Conservation (phyloP, 2,888 invertebrate genomes). For the Melinaea menophilus region DNA sequence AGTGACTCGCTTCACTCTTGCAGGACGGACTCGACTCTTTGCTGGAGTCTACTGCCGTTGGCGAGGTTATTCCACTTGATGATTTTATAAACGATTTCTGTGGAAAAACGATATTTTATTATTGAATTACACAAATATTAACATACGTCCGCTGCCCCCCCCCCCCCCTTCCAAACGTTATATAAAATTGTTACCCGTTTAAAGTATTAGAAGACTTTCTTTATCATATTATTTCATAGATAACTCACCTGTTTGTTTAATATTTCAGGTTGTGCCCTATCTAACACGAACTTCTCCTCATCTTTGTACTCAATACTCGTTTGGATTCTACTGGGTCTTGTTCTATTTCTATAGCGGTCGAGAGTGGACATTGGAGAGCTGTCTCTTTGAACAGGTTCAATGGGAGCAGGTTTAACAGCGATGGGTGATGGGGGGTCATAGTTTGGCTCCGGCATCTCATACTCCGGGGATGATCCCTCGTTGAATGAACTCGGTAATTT, state of each 20-base stretch:
- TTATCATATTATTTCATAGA: background rate
- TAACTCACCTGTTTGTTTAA: constrained; percentile 67
- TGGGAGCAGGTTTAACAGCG: constrained; percentile 49
- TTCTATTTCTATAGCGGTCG: constrained; percentile 68
- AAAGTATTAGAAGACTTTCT: background rate
- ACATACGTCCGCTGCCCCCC: too few species aligned
- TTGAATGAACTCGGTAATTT: constrained; percentile 78
- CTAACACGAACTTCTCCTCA: constrained; percentile 85
- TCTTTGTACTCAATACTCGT: constrained; percentile 54
- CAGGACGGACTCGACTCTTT: constrained; percentile 75
- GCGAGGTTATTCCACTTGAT: constrained; percentile 64
- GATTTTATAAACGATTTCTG: constrained; percentile 71
- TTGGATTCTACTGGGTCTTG: constrained; percentile 61
- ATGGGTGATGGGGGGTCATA: constrained; percentile 63
- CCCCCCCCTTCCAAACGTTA: too few species aligned
- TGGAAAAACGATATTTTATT: constrained; percentile 26
- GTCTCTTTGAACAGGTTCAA: constrained; percentile 44
- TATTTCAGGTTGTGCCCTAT: constrained; percentile 79
- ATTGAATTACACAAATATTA: too few species aligned
- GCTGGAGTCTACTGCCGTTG: constrained; percentile 65
- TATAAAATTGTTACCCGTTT: too few species aligned
- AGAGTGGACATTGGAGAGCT: constrained; percentile 69
- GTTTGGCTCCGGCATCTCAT: constrained; percentile 52
- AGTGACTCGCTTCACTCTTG: constrained; percentile 73
- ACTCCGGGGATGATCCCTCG: constrained; percentile 59